Percentiles rank a stretch among this genome's conserved stretches.
Evolutionary conservation across 2,113 vertebrate genomes (phyloP).

Genomic region (Pterocles orientalis): DNA sequence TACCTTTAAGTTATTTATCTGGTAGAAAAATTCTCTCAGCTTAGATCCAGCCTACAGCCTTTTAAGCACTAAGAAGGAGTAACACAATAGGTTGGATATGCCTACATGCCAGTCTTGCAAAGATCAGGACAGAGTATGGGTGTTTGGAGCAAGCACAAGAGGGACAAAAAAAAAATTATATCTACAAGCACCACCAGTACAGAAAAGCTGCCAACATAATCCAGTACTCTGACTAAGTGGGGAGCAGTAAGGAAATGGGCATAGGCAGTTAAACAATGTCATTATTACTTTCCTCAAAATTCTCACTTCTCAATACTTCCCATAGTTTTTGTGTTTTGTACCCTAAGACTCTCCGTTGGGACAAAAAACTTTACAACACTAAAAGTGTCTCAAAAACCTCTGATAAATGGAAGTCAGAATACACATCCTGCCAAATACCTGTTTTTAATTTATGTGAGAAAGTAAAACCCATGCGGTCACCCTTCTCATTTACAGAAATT

Average conservation of each 20-base stretch:
- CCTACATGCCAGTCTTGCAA: neutral
- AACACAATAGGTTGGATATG: neutral
- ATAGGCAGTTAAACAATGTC: neutral
- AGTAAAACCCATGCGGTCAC: neutral
- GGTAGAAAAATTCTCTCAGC: neutral
- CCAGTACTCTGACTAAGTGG: neutral
- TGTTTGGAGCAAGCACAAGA: neutral
- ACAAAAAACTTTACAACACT: neutral
- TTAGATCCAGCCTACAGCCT: neutral
- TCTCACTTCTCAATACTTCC: neutral
- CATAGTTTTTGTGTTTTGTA: neutral
- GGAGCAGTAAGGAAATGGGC: neutral
- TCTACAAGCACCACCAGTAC: neutral
- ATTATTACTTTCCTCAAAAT: neutral
- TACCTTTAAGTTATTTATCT: neutral
- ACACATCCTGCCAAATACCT: neutral
- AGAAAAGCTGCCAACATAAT: neutral
- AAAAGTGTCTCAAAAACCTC: neutral
- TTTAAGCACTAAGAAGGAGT: neutral
- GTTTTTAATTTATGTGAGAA: neutral
- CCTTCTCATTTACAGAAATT: neutral
- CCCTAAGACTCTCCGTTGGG: neutral
- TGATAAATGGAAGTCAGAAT: neutral
- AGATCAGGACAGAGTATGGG: neutral
- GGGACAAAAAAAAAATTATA: neutral